Base-by-base conservation (phyloP, 2,797 vertebrate genomes). In the Antennarius maculatus region DNA sequence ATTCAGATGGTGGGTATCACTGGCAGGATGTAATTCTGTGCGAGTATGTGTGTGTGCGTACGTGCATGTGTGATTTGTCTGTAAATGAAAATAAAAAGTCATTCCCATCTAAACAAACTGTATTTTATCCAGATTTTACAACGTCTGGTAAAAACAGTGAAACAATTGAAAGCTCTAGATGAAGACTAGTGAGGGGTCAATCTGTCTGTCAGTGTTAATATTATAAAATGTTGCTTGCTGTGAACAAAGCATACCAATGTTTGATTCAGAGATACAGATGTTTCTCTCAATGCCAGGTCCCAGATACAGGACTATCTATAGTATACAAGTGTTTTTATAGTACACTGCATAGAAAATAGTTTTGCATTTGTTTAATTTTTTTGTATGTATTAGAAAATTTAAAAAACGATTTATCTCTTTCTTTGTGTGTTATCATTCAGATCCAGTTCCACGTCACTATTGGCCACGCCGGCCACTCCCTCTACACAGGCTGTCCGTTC, bases 381-480 rank as follows among this genome's bases (percentile, higher is more conserved):
- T 12, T 14, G 13, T 23, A 23, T 42, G 39, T 42, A 14, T 37
- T 46, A n/a, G n/a, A n/a, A n/a, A n/a, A n/a, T n/a, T n/a, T n/a
- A n/a, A n/a, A n/a, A n/a, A n/a, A n/a, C n/a, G n/a, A 7, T 71
- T 31, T 23, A 8, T 16, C n/a, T 7, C 1, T 46, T 46, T 17
- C 0, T 17, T 6, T 46, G 7, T 46, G n/a, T 46, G 12, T n/a
- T 6, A 58, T 4, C 74, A 34, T 69, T 86, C 92, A 99, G 97
- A 92, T 98, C 82, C 98, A 99, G 92, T 99, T 99, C 91, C 96
- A 98, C 0, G 95, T 99, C 83, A 97, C 98, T 80, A 96, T 99
- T 43, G 95, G 97, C 76, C 98, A 99, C 56, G 96, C 98, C 0
- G 95, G 95, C 7, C 83, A 97, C 86, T 99, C 98, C 58, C 96